phyloP scores from a whole-genome alignment of 2,113 vertebrate genomes.

The Gymnocephalus cernua region DNA sequence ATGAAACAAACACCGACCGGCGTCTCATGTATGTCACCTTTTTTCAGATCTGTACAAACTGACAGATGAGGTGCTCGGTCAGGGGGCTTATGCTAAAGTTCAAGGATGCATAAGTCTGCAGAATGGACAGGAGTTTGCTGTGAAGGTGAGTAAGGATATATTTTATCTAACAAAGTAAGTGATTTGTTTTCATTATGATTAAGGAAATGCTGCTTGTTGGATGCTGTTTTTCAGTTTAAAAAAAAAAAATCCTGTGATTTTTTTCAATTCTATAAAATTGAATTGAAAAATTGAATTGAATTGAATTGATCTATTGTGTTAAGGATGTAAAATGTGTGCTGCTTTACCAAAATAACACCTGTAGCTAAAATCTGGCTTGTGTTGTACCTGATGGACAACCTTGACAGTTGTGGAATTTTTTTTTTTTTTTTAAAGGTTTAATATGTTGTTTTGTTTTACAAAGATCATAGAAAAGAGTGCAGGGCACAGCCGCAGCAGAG shows the following conservation, averaged over 20 bases:
- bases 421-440: neutral
- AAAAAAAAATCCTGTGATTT: neutral
- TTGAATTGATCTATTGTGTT: too few species aligned
- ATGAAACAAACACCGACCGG: neutral
- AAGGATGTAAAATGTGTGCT: neutral
- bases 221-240: neutral
- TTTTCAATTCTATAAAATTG: too few species aligned
- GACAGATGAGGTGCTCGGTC: conserved; percentile 94
- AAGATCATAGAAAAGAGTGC: conserved; percentile 96
- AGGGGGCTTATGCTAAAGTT: conserved; percentile 95
- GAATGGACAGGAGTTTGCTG: conserved; percentile 93
- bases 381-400: neutral
- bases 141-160: conserved; percentile 86
- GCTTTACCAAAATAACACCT: neutral
- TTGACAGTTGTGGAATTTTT: neutral
- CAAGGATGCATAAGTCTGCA: conserved; percentile 94
- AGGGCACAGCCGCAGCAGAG: conserved; percentile 93
- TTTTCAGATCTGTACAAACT: conserved; percentile 92
- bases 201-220: neutral
- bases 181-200: neutral
- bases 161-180: neutral
- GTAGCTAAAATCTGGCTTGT: neutral
- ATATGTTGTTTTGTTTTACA: neutral
- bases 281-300: too few species aligned
- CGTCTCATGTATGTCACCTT: neutral